Percentiles rank a stretch among this genome's conserved stretches.
phyloP scores from a whole-genome alignment of 2,888 invertebrate genomes.

The Ypsolopha scabrella region DNA sequence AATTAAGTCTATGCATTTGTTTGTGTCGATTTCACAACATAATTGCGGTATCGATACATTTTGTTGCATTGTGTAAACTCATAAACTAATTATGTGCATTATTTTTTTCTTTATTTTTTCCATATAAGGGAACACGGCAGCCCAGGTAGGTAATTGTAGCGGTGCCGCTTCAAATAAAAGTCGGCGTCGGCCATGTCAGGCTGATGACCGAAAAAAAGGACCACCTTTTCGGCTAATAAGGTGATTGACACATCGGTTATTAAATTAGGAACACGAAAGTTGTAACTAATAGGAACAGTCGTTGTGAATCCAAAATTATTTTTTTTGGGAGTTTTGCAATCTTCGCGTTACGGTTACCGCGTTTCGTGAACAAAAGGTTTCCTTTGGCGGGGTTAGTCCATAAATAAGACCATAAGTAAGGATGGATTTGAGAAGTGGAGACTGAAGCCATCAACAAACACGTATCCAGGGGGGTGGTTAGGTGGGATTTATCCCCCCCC shows the following conservation, averaged over 20 bases:
- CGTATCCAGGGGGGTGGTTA: too few relatives aligned
- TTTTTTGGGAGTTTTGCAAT: too few relatives aligned
- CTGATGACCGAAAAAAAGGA: conserved; percentile 23
- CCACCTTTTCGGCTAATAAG: conserved; percentile 46
- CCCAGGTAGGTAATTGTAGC: conserved; percentile 35
- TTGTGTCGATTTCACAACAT: conserved; percentile 49
- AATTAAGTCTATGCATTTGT: conserved; percentile 48
- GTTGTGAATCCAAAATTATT: neutral
- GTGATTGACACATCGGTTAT: conserved; percentile 59
- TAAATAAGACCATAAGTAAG: too few relatives aligned
- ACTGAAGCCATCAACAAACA: too few relatives aligned
- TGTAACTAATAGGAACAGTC: neutral
- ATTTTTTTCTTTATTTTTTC: conserved; percentile 25
- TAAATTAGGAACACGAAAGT: conserved; percentile 20
- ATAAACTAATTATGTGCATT: conserved; percentile 53
- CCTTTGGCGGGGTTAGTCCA: too few relatives aligned
- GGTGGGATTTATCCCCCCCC: too few relatives aligned
- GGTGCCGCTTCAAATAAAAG: conserved; percentile 33
- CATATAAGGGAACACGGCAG: conserved; percentile 5
- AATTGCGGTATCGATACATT: conserved; percentile 46
- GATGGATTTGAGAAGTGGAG: too few relatives aligned
- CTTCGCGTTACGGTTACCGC: neutral
- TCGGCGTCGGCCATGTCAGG: conserved; percentile 26
- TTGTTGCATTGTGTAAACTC: conserved; percentile 57
- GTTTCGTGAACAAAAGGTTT: neutral